These are phyloP conservation scores for Beaufortia kweichowensis DNA, from an alignment of 2,113 vertebrate genomes.

Conservation along the genomic window DNA sequence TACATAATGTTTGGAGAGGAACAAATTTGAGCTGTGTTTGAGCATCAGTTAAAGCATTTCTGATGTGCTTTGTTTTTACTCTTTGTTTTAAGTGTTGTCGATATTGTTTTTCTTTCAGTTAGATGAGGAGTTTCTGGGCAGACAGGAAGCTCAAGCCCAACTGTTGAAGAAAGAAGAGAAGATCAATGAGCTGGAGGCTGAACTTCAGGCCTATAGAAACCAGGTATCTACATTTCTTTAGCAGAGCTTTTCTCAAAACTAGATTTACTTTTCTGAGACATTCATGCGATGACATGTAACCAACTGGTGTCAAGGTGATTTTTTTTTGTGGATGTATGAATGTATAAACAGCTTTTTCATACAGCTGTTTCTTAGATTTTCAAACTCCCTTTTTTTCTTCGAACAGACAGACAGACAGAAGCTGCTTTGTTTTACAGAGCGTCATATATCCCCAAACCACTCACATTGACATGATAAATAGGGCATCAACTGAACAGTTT, in stretches of 20 bases:
- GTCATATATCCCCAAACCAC: slow-evolving; percentile 19
- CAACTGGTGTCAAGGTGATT: too few relatives aligned
- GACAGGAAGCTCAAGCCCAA: slow-evolving; percentile 88
- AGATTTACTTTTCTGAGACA: too few relatives aligned
- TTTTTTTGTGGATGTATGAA: too few relatives aligned
- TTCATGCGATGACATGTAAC: too few relatives aligned
- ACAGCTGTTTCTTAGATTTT: too few relatives aligned
- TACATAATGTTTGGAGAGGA: background rate
- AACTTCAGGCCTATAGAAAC: slow-evolving; percentile 85
- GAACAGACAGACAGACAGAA: too few relatives aligned
- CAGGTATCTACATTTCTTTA: slow-evolving; percentile 76
- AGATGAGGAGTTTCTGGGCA: slow-evolving; percentile 89
- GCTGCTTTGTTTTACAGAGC: background rate
- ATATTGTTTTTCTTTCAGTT: slow-evolving; percentile 74
- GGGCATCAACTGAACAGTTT: slow-evolving; percentile 51
- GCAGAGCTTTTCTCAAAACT: too few relatives aligned
- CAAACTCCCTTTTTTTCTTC: too few relatives aligned
- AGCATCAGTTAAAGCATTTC: background rate
- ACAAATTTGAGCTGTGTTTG: background rate
- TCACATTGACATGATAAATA: slow-evolving; percentile 53
- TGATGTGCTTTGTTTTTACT: background rate
- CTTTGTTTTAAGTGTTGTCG: slow-evolving; percentile 6
- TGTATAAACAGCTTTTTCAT: too few relatives aligned
- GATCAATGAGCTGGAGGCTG: slow-evolving; percentile 84
- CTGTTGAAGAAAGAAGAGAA: slow-evolving; percentile 86